Base-by-base conservation (phyloP, 1,140 invertebrate genomes). In the Danaus plexippus region DNA sequence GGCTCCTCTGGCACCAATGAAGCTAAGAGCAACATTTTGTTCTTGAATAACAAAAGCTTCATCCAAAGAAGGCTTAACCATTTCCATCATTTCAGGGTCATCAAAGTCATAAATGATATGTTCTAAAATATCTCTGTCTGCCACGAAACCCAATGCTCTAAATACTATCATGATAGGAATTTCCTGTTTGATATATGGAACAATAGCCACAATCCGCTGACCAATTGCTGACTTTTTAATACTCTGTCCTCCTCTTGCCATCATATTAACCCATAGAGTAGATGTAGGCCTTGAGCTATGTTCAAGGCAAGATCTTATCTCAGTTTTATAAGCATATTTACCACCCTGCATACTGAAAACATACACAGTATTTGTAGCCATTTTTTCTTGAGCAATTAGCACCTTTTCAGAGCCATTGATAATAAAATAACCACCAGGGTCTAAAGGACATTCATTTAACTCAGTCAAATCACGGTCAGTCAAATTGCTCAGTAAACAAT, bases 31-130 rank as follows among this genome's bases (percentile, higher is more conserved):
- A 5, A 99, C 96, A 89, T 97, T 97, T 84, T 99, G 98, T 85
- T 99, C 98, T 89, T 99, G 97, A 73, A 99, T 98, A 0, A 99
- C 98, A 88, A 99, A 99, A 47, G 98, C 98, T 89, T 99, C 98
- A 88, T 99, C 98, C 47, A 99, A 87, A 0, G 97, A 99, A 5
- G 98, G 98, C 86, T 99, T 99, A 0, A 96, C 97, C 97, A 99
- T 99, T 91, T 99, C 98, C 97, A 99, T 99, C 97, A 99, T 99
- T 90, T 99, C 98, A 18, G 96, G 97, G 88, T 99, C 98, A 85
- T 99, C 96, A 88, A 99, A 99, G 73, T 99, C 98, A 84, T 99
- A 99, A 71, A 99, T 99, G 54, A 99, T 99, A 74, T 99, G 98
- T 78, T 99, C 98, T 8, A 99, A 88, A 73, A 99, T 99, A 88